Evolutionary conservation across 2,888 invertebrate genomes (phyloP).

Genomic region (Torymus tubicola): DNA sequence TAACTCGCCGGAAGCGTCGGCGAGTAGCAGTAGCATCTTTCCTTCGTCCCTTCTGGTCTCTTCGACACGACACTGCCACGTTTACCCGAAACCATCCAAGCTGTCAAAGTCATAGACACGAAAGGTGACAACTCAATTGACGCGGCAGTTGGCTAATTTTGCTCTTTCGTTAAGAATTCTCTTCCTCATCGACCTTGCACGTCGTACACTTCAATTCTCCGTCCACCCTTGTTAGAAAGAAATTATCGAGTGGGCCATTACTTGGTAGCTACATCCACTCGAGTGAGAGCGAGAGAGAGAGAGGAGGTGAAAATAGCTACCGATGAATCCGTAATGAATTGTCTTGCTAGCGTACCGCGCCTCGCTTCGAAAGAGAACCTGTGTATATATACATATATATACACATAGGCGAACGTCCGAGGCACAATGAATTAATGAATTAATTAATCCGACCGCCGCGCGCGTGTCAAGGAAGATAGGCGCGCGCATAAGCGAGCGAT

Average conservation of each 20-base stretch:
- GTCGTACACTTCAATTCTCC: neutral
- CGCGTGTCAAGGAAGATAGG: constrained; percentile 45
- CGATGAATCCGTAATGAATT: constrained; percentile 56
- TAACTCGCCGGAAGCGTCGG: too few species aligned
- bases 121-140: constrained; percentile 19
- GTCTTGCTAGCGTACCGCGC: constrained; percentile 20
- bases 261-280: neutral
- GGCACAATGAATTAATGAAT: constrained; percentile 53
- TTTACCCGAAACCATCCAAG: too few species aligned
- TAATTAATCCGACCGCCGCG: constrained; percentile 43
- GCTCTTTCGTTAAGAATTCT: neutral
- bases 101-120: neutral
- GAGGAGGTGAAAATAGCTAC: constrained; percentile 29
- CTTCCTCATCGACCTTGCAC: neutral
- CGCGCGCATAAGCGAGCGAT: constrained; percentile 13
- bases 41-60: too few species aligned
- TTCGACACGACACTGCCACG: too few species aligned
- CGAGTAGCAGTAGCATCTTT: too few species aligned
- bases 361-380: too few species aligned
- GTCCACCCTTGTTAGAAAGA: neutral
- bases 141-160: neutral
- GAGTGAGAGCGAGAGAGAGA: neutral
- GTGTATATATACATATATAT: neutral
- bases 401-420: constrained; percentile 38
- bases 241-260: constrained; percentile 34